phyloP scores from a whole-genome alignment of 2,797 vertebrate species.

The Melanotaenia nigrans region DNA sequence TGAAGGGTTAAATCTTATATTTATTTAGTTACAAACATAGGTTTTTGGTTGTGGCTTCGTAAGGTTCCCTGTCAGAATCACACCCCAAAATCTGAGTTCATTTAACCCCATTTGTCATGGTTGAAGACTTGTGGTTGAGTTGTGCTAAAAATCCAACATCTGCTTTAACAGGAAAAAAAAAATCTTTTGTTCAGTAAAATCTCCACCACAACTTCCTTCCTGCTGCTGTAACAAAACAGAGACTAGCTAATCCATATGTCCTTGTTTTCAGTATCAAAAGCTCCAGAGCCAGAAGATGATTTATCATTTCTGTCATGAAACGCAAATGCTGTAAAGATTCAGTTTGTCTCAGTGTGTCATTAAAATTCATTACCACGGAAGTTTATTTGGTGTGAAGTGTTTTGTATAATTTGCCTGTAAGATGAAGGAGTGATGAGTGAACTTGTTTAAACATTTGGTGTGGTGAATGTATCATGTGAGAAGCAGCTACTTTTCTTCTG shows the following conservation, averaged over 20 bases:
- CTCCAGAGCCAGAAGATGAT: conserved; percentile 24
- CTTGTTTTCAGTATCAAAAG: conserved; percentile 33
- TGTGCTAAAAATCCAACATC: not conserved
- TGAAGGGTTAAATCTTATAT: no score
- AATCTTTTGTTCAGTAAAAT: conserved; percentile 6
- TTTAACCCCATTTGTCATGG: not conserved
- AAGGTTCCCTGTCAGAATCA: no score
- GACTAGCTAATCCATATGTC: conserved; percentile 45
- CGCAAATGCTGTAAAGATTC: conserved; percentile 23
- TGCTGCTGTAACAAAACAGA: conserved; percentile 9
- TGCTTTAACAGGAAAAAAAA: not conserved
- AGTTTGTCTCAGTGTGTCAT: accelerated
- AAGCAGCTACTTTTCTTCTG: no score
- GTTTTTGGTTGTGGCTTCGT: no score
- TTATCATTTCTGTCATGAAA: conserved; percentile 44
- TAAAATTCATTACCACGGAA: not conserved
- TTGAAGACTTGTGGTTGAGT: not conserved
- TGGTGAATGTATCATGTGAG: no score
- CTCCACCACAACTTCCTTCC: not conserved
- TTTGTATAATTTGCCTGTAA: not conserved
- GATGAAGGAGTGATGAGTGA: no score
- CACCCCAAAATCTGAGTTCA: no score
- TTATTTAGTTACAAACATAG: no score
- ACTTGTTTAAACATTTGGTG: not conserved
- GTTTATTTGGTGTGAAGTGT: conserved; percentile 7